Percentiles rank a stretch among this genome's conserved stretches.
Evolutionary conservation across 2,888 invertebrate genomes (phyloP).

Genomic region (Leistus spinibarbis): DNA sequence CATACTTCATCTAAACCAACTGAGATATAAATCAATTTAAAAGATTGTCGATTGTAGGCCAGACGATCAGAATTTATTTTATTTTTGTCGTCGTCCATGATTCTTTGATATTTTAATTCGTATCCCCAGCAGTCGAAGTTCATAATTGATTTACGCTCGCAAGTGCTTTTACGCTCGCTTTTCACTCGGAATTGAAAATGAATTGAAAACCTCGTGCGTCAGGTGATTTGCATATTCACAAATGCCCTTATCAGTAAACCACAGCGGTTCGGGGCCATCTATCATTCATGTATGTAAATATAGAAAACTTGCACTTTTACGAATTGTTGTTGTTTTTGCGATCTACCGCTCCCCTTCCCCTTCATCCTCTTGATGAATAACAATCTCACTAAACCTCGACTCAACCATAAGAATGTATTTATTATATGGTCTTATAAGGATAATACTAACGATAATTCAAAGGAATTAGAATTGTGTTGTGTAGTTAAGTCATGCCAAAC

Average conservation of each 20-base stretch:
- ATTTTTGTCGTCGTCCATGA: not conserved
- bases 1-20: not conserved
- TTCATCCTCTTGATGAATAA: not conserved
- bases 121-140: slow-evolving; percentile 13
- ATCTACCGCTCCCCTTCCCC: not conserved
- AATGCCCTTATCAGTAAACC: slow-evolving; percentile 20
- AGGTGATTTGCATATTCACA: slow-evolving; percentile 30
- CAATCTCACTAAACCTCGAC: not conserved
- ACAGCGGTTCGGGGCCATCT: slow-evolving; percentile 23
- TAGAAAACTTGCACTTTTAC: not conserved
- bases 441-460: no score
- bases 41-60: not conserved
- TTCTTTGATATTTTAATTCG: slow-evolving; percentile 34
- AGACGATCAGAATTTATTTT: not conserved
- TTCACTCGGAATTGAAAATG: slow-evolving; percentile 28
- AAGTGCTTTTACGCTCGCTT: slow-evolving; percentile 12
- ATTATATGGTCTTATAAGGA: no score
- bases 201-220: slow-evolving; percentile 10
- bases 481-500: no score
- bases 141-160: slow-evolving; percentile 30
- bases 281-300: slow-evolving; percentile 17
- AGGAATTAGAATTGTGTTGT: no score
- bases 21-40: not conserved
- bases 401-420: not conserved
- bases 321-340: not conserved